Percentiles rank a stretch among this genome's conserved stretches.
phyloP scores from a whole-genome alignment of 1,140 invertebrate species.

The Saccostrea cuccullata region DNA sequence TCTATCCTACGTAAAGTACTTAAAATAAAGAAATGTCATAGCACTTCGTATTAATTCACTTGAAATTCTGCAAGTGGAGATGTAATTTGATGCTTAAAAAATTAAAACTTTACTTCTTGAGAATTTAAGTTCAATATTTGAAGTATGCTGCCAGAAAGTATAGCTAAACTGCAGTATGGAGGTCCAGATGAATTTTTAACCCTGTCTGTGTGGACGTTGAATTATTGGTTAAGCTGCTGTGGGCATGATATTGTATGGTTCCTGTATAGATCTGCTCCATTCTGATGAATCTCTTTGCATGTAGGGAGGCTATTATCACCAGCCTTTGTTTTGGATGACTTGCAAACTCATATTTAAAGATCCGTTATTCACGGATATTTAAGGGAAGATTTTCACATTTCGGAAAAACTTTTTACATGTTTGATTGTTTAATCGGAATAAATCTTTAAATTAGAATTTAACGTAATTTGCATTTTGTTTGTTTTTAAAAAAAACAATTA shows the following conservation, averaged over 20 bases:
- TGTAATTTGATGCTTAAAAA: no score
- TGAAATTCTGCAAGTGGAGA: no score
- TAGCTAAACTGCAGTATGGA: no score
- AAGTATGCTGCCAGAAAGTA: no score
- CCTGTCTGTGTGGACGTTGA: not conserved
- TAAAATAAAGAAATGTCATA: no score
- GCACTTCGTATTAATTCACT: no score
- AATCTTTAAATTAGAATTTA: no score
- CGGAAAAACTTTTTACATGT: not conserved
- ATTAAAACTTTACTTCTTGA: no score
- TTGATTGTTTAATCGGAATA: not conserved
- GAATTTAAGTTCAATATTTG: no score
- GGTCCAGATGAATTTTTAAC: not conserved
- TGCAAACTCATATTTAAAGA: slow-evolving; percentile 14
- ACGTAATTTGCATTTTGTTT: no score
- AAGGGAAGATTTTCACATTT: not conserved
- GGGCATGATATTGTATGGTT: not conserved
- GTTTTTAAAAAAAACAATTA: no score
- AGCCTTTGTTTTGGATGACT: not conserved
- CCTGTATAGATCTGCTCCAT: not conserved
- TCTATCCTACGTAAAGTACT: no score
- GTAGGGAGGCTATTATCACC: not conserved
- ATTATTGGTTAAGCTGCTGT: slow-evolving; percentile 4
- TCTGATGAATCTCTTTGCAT: slow-evolving; percentile 3
- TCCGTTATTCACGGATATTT: not conserved